Percentiles rank a stretch among this genome's conserved stretches.
These are phyloP conservation scores for Scelioninae gen. 2 DNA, from an alignment of 2,888 invertebrate genomes.

Conservation along the genomic window DNA sequence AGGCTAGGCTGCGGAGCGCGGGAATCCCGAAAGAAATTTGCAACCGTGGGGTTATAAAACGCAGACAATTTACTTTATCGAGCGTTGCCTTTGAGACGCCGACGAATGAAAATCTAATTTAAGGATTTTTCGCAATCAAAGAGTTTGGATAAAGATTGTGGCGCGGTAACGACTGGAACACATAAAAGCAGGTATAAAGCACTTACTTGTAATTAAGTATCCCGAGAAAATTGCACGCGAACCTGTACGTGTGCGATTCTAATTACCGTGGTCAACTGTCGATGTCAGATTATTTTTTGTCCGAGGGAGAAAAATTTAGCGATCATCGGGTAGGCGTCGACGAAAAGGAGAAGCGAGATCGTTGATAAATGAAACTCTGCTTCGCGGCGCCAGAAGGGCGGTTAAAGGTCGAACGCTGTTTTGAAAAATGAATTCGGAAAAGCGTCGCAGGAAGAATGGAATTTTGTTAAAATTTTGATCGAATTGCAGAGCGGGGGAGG, in stretches of 20 bases:
- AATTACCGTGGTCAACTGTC: conserved; percentile 66
- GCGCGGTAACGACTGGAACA: conserved; percentile 39
- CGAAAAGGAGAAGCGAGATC: conserved; percentile 65
- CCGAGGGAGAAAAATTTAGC: conserved; percentile 58
- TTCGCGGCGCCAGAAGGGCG: conserved; percentile 70
- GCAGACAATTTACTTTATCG: too few species aligned
- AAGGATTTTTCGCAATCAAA: conserved; percentile 69
- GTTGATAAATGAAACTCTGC: conserved; percentile 73
- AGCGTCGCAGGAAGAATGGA: too few species aligned
- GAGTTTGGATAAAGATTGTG: conserved; percentile 58
- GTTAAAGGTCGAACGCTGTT: too few species aligned
- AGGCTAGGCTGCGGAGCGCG: too few species aligned
- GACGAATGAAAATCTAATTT: conserved; percentile 68
- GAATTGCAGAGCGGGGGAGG: too few species aligned
- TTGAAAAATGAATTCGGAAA: too few species aligned
- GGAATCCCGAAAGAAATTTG: too few species aligned
- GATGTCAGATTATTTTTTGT: conserved; percentile 65
- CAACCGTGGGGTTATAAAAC: too few species aligned
- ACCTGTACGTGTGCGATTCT: conserved; percentile 64
- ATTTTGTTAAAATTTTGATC: too few species aligned
- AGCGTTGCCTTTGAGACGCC: too few species aligned
- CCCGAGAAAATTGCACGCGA: conserved; percentile 65
- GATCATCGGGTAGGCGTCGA: conserved; percentile 68
- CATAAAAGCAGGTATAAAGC: conserved; percentile 54
- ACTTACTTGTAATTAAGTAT: conserved; percentile 69